Base-by-base conservation (phyloP, 2,888 invertebrate genomes). In the Apodemia duryi region DNA sequence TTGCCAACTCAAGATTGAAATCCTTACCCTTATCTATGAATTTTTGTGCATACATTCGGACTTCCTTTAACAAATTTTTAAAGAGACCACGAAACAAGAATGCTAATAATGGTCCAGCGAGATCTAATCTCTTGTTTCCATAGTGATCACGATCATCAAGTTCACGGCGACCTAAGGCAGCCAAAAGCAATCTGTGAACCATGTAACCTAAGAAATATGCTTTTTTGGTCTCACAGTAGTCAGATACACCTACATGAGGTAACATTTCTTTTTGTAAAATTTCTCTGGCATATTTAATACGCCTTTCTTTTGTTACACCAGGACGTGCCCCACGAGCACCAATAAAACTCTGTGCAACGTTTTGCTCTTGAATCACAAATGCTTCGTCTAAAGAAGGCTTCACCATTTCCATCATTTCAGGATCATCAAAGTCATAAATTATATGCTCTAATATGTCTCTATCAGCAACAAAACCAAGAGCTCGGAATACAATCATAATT, bases 371-470 rank as follows among this genome's bases (percentile, higher is more conserved):
- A 74, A 99, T 98, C 0, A 99, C 99, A 88, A 99, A 99, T 60
- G 99, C 99, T 91, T 99, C 99, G 88, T 99, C 99, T 66, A 99
- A 90, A 0, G 99, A 99, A 0, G 99, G 99, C 84, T 99, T 99
- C 0, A 98, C 99, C 99, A 99, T 99, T 94, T 99, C 99, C 99
- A 99, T 99, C 99, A 99, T 99, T 93, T 99, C 99, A 7, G 98
- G 99, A 89, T 99, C 99, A 86, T 99, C 99, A 90, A 99, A 99
- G 83, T 99, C 99, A 84, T 99, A 99, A 78, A 99, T 99, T 70
- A 99, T 99, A 80, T 99, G 99, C 82, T 99, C 99, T 32, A 99
- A 93, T 78, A 99, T 99, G 89, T 99, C 99, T 79, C 99, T 94
- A 88, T 99, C 99, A 9, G 99, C 99, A 60, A 99, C 99, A 91